Percentiles rank a stretch among this genome's conserved stretches.
phyloP scores from a whole-genome alignment of 2,797 vertebrate genomes.

The Sebastolobus altivelis region DNA sequence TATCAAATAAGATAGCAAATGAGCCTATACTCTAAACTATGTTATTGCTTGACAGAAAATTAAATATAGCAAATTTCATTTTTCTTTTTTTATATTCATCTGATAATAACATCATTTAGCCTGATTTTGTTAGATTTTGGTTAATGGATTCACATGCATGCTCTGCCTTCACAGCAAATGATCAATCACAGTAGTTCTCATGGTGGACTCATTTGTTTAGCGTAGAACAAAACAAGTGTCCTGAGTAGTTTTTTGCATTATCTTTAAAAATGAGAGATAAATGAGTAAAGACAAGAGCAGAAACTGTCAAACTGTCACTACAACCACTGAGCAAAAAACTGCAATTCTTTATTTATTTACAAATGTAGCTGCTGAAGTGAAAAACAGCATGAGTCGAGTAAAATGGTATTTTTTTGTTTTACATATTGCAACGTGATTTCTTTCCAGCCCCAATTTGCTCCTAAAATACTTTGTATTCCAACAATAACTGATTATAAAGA shows the following conservation, averaged over 20 bases:
- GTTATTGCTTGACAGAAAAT: background rate
- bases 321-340: background rate
- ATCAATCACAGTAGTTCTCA: background rate
- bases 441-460: background rate
- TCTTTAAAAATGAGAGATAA: background rate
- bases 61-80: background rate
- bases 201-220: background rate
- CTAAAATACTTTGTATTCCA: conserved; percentile 9
- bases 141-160: background rate
- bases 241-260: background rate
- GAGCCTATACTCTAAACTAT: background rate
- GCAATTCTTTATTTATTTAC: background rate
- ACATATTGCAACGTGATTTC: background rate
- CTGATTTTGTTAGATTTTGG: background rate
- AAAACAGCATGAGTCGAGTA: background rate
- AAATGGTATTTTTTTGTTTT: background rate
- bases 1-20: background rate
- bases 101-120: background rate
- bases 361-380: background rate
- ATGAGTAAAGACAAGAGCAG: background rate
- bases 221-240: background rate
- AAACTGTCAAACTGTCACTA: background rate
- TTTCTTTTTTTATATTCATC: background rate
- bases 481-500: conserved; percentile 20
- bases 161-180: background rate